These are phyloP conservation scores for Catagonus wagneri DNA, from an alignment of 2,113 vertebrate genomes.

Conservation along the genomic window DNA sequence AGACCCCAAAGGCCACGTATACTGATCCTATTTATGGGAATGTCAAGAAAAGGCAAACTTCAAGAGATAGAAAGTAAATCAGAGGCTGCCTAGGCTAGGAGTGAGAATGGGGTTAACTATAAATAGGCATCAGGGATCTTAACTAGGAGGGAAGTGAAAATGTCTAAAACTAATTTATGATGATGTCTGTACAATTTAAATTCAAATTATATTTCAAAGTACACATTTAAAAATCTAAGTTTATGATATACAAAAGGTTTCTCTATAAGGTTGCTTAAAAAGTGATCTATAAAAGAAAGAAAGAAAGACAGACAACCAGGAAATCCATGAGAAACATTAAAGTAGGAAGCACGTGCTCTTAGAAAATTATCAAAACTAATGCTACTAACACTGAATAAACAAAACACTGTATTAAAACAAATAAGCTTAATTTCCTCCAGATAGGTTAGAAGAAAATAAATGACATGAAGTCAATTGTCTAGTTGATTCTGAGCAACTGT, in stretches of 20 bases:
- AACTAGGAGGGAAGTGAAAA: background rate
- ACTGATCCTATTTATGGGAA: background rate
- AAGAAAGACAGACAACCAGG: background rate
- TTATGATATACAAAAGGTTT: background rate
- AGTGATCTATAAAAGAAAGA: background rate
- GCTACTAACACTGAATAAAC: background rate
- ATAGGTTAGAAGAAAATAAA: slow-evolving; percentile 9
- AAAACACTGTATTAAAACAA: background rate
- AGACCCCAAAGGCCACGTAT: background rate
- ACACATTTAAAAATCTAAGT: background rate
- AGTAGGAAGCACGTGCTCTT: background rate
- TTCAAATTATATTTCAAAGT: background rate
- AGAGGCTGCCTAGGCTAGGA: background rate
- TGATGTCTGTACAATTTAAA: background rate
- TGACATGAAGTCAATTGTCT: background rate
- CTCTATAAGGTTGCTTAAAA: background rate
- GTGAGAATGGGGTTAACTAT: background rate
- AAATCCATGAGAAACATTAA: background rate
- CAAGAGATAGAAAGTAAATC: background rate
- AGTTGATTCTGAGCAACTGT: background rate
- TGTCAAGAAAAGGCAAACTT: background rate
- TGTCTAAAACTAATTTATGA: background rate
- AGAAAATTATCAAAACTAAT: background rate
- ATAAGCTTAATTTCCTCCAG: background rate
- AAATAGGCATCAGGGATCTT: background rate